phyloP scores from a whole-genome alignment of 2,797 vertebrate genomes.

The Gallinago solitaria region DNA sequence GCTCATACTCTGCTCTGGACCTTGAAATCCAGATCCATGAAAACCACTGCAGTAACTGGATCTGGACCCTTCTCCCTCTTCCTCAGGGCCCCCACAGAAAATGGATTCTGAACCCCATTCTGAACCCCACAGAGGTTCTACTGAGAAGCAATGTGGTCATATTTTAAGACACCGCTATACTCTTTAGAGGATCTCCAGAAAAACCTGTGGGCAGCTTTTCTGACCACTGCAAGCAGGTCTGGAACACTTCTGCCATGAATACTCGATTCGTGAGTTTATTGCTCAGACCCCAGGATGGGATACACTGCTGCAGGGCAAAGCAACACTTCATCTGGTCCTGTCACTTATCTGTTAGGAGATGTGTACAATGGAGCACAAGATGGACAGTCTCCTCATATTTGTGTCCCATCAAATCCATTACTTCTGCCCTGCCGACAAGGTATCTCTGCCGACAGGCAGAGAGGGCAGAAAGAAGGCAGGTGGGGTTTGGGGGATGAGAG shows the following conservation, averaged over 20 bases:
- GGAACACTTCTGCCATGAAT: neutral
- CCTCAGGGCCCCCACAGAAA: neutral
- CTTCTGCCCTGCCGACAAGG: neutral
- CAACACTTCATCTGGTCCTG: neutral
- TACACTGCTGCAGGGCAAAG: neutral
- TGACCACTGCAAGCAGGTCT: neutral
- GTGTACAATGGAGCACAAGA: fast-evolving
- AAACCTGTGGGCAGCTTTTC: neutral
- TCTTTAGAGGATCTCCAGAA: neutral
- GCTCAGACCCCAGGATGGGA: neutral
- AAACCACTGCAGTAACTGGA: neutral
- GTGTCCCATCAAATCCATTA: neutral
- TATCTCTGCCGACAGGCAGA: neutral
- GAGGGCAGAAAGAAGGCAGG: neutral
- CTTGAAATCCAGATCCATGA: neutral
- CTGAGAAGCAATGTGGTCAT: neutral
- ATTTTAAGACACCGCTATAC: neutral
- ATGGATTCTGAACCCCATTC: neutral
- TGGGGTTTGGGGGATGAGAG: neutral
- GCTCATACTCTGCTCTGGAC: neutral
- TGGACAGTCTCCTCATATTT: neutral
- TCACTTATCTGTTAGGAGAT: neutral
- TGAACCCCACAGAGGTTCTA: neutral
- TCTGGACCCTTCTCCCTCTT: neutral
- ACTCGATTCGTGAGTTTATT: neutral